Evolutionary conservation across 2,113 vertebrate species (phyloP).

Genomic region (Arvicanthis niloticus): DNA sequence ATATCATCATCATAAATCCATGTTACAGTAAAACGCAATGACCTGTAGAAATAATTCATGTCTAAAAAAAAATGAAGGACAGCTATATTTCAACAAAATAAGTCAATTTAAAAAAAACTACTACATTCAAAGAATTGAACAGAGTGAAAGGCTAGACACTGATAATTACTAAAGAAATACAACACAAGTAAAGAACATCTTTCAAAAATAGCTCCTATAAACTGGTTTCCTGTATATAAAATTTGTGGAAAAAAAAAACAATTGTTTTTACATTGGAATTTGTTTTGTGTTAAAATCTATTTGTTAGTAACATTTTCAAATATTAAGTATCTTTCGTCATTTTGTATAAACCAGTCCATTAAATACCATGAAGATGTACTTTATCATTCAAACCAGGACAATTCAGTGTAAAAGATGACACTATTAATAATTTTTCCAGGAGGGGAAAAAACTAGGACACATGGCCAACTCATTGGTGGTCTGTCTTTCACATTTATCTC

Average conservation of each 20-base stretch:
- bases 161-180: conserved; percentile 53
- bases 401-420: conserved; percentile 30
- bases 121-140: neutral
- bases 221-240: conserved; percentile 36
- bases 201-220: conserved; percentile 56
- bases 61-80: conserved; percentile 49
- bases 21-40: conserved; percentile 53
- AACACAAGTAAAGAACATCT: conserved; percentile 53
- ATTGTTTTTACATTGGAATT: conserved; percentile 41
- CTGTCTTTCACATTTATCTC: conserved; percentile 54
- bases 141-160: conserved; percentile 10
- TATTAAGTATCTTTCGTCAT: neutral
- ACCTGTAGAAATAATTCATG: conserved; percentile 42
- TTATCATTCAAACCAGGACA: conserved; percentile 45
- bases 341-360: conserved; percentile 32
- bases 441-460: conserved; percentile 1
- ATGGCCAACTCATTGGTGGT: neutral
- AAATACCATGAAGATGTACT: neutral
- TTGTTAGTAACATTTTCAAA: conserved; percentile 53
- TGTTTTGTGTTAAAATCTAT: conserved; percentile 28
- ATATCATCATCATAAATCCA: conserved; percentile 61
- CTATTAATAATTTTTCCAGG: conserved; percentile 54
- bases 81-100: conserved; percentile 50
- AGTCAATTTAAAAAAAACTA: conserved; percentile 52
- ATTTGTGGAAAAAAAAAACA: conserved; percentile 28